Conservation (phyloP, 1,140 invertebrate species). For the Meloidogyne exigua region DNA sequence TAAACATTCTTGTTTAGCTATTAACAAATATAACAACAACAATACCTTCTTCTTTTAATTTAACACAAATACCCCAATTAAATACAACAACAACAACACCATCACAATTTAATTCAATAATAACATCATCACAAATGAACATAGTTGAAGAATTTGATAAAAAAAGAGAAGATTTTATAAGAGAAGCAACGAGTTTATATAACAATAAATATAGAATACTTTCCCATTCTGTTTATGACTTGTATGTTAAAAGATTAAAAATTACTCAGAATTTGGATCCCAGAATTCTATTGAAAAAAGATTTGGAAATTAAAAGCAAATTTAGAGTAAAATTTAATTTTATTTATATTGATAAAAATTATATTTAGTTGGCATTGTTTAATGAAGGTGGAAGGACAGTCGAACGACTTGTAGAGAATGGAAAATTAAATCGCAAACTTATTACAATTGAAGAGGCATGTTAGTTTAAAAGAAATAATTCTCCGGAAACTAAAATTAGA, state of each 20-base stretch:
- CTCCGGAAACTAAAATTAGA: no score
- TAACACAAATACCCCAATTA: not conserved
- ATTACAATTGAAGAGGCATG: not conserved
- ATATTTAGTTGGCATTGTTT: not conserved
- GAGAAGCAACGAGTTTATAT: slow-evolving; percentile 4
- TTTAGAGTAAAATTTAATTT: not conserved
- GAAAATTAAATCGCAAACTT: not conserved
- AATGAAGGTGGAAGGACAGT: not conserved
- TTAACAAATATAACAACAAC: no score
- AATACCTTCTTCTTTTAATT: not conserved
- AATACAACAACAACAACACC: not conserved
- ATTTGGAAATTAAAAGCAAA: slow-evolving; percentile 11
- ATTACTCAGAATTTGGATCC: slow-evolving; percentile 10
- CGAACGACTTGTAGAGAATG: not conserved
- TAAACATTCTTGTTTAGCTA: no score
- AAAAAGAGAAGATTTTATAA: not conserved
- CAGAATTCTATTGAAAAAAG: slow-evolving; percentile 4
- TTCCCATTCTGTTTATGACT: not conserved
- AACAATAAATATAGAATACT: slow-evolving; percentile 9
- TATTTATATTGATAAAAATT: no score
- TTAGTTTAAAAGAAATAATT: no score
- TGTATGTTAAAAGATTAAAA: slow-evolving; percentile 11
- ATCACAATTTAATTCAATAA: not conserved
- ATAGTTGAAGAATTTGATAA: not conserved
- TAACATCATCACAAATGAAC: not conserved